Base-by-base conservation (phyloP, 2,888 invertebrate genomes). In the Drosophila picticornis region DNA sequence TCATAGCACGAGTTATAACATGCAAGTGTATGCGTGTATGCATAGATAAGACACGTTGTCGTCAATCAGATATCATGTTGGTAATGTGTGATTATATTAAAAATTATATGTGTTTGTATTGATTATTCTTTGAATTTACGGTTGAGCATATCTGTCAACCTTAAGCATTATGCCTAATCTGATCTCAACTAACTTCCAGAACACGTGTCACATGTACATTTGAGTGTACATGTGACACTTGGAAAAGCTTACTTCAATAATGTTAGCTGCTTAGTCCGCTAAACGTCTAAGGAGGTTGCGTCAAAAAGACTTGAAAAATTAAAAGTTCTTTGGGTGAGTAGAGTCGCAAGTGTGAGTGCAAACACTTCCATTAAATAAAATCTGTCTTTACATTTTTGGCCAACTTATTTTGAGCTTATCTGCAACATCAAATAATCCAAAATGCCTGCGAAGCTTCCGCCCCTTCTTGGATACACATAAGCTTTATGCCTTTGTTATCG, bases 401-500 rank as follows among this genome's bases (percentile, higher is more conserved):
- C 22, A 70, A 60, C 62, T 66, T 66, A 52, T 59, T 56, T 65
- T 11, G 1, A 13, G 53, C 38, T 56, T 65, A 74, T 48, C 57
- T 48, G 6, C 36, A 16, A 38, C 66, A 75, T 71, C 25, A 51
- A 75, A 58, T 78, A 75, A 55, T 56, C 52, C 25, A 46, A 40
- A 56, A 29, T 58, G 51, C 32, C 62, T 50, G 16, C 7, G 10
- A 55, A 48, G 46, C 48, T 51, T 31, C 40, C 53, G 50, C 50
- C 31, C 36, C 22, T 59, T 43, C 55, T n/a, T 27, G 31, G 60
- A 51, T 59, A 36, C 46, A 38, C 71, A 48, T 48, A 61, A 60
- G 55, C 61, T 60, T 56, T 55, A 36, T 46, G 67, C 34, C 63
- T 76, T 80, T 81, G 81, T 80, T 81, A 79, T 74, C 61, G 70